phyloP scores from a whole-genome alignment of 2,113 vertebrate species.

The Antidorcas marsupialis region DNA sequence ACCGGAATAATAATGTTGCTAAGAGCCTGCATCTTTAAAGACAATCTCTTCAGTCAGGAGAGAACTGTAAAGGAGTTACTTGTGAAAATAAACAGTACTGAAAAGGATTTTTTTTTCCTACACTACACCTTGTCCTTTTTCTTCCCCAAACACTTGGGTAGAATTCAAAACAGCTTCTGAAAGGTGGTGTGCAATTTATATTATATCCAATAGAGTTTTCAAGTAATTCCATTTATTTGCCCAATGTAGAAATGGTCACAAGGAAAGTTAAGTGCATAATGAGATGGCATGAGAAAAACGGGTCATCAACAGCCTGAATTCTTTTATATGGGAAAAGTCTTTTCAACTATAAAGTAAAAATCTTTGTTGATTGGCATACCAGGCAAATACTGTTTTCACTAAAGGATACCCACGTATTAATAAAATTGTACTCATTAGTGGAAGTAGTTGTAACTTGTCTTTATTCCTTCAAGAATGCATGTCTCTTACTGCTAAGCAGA shows the following conservation, averaged over 20 bases:
- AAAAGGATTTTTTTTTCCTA: not conserved
- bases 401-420: not conserved
- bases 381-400: not conserved
- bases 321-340: not conserved
- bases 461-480: not conserved
- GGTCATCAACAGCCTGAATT: not conserved
- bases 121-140: not conserved
- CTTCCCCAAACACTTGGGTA: not conserved
- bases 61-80: not conserved
- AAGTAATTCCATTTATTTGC: not conserved
- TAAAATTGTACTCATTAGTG: not conserved
- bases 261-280: not conserved
- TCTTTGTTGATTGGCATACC: not conserved
- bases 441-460: not conserved
- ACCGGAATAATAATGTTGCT: not conserved
- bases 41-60: not conserved
- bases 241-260: not conserved
- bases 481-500: not conserved
- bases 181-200: not conserved
- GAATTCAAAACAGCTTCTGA: not conserved
- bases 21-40: not conserved
- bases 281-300: not conserved
- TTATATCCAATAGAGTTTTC: not conserved
- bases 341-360: not conserved
- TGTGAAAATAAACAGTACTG: not conserved